Evolutionary conservation across 2,113 vertebrate genomes (phyloP).

Genomic region (Dermatemys mawii): DNA sequence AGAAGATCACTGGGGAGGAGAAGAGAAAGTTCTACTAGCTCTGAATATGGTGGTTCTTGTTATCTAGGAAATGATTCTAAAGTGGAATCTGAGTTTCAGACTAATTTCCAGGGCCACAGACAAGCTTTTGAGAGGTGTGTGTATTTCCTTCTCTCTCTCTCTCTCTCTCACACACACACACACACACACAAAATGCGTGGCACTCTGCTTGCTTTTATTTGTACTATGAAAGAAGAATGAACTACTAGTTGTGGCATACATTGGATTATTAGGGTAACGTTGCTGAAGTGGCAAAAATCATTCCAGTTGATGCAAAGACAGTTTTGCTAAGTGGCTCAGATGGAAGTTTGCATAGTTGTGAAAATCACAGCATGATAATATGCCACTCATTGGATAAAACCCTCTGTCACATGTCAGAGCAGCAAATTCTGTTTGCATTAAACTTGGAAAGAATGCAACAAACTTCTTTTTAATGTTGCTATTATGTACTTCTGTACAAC

Average conservation of each 20-base stretch:
- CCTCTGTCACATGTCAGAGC: neutral
- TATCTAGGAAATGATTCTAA: conserved; percentile 10
- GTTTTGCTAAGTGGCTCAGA: conserved; percentile 55
- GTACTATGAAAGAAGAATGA: too few species aligned
- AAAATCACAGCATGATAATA: conserved; percentile 56
- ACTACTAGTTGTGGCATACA: too few species aligned
- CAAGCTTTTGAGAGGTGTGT: neutral
- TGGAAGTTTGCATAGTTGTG: conserved; percentile 45
- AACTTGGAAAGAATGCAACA: neutral
- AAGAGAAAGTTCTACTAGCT: neutral
- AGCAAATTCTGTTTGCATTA: neutral
- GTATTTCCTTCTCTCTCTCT: too few species aligned
- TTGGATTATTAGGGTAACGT: neutral
- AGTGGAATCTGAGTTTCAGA: neutral
- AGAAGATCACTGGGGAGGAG: neutral
- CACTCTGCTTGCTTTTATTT: too few species aligned
- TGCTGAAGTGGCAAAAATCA: conserved; percentile 28
- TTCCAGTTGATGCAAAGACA: conserved; percentile 19
- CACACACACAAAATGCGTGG: too few species aligned
- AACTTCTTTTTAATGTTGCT: neutral
- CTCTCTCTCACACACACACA: too few species aligned
- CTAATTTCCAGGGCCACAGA: neutral
- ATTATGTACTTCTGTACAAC: neutral
- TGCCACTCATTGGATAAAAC: conserved; percentile 20
- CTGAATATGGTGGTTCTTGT: neutral